Evolutionary conservation across 2,888 invertebrate species (phyloP).

Genomic region (Zelleria hepariella): DNA sequence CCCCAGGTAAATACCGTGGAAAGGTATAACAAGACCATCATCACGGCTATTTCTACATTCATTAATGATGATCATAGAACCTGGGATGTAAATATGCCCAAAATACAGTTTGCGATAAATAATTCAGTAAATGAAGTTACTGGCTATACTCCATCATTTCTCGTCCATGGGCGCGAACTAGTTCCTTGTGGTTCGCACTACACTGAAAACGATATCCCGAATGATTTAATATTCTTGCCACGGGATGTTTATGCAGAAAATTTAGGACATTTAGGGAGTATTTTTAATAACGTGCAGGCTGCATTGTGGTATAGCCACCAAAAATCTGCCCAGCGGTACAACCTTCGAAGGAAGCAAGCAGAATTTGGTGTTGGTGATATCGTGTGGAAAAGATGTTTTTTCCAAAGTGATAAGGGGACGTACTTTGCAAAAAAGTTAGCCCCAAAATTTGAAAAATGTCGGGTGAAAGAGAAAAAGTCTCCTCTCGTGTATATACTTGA

Average conservation of each 20-base stretch:
- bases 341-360: too few species aligned
- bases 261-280: background rate
- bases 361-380: too few species aligned
- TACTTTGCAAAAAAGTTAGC: too few species aligned
- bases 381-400: too few species aligned
- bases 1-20: conserved; percentile 6
- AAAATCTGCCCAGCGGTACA: too few species aligned
- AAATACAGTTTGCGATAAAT: conserved; percentile 22
- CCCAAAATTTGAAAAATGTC: too few species aligned
- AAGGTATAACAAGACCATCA: conserved; percentile 5
- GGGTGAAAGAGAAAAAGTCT: too few species aligned
- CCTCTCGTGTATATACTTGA: too few species aligned
- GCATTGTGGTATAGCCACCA: too few species aligned
- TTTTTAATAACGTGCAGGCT: too few species aligned
- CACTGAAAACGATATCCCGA: conserved; percentile 7
- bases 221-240: conserved; percentile 12
- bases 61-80: conserved; percentile 7
- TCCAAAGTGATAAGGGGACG: too few species aligned
- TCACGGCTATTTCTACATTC: background rate
- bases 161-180: conserved; percentile 13
- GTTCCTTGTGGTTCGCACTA: background rate
- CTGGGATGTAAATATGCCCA: conserved; percentile 20
- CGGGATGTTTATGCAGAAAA: conserved; percentile 7
- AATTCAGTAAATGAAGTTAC: conserved; percentile 13
- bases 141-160: conserved; percentile 16